Base-by-base conservation (phyloP, 53 echinoderm and acorn worm species). In the Mesocentrotus franciscanus region DNA sequence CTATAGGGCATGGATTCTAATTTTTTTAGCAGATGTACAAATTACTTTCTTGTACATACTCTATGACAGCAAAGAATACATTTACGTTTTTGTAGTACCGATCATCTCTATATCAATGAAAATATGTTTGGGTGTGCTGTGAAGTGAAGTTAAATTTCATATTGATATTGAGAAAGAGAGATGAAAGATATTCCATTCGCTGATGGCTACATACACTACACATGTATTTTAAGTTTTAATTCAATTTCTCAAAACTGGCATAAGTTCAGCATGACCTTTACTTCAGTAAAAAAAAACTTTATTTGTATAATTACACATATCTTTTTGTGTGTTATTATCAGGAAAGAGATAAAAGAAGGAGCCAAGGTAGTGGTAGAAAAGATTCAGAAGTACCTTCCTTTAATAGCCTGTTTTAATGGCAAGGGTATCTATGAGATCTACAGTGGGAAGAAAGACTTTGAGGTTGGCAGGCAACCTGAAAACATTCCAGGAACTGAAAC, bases 401-500 rank as follows among this genome's bases (percentile, higher is more conserved):
- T 98, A 95, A 99, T 99, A 95, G 99, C 98, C 10, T 97, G 97
- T 93, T 99, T 99, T 92, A 99, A 99, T 90, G 99, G 99, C 84
- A 99, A 99, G 91, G 99, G 99, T 10, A 99, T 99, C 94, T 99
- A 99, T 97, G 99, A 99, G 95, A 97, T 99, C 95, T 99, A 98
- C 95, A 99, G 98, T 91, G 99, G 99, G 72, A 97, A 97, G 96
- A 99, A 99, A 61, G 98, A 99, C 96, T 99, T 99, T 97, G 98
- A 99, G 95, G 97, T 99, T 36, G 99, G 99, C 58, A 92, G 98
- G 49, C 99, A 99, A 75, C 99, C 99, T 11, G 99, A 99, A 93
- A 97, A 96, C 81, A 99, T 99, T 96, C 98, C 98, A 79, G 98
- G 97, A 85, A 99, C 99, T 93, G 97, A 99, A 78, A 98, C 98